These are phyloP conservation scores for Oryzaephilus surinamensis DNA, from an alignment of 1,140 invertebrate species.

Conservation along the genomic window DNA sequence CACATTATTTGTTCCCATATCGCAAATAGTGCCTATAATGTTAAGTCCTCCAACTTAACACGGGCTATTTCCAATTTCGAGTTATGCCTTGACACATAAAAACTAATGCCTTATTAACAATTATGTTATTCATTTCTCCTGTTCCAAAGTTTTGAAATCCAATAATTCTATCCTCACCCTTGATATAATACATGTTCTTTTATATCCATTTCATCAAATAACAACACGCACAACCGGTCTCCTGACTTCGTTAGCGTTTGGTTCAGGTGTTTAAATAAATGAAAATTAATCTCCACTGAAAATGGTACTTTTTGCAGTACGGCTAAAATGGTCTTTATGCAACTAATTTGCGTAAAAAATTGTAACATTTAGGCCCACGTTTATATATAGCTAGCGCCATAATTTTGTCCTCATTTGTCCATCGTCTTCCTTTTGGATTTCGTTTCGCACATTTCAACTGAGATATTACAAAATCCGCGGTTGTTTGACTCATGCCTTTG, in stretches of 20 bases:
- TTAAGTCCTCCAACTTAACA: conserved; percentile 4
- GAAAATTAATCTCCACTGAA: neutral
- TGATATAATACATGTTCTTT: neutral
- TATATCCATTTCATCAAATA: conserved; percentile 4
- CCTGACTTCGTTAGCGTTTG: neutral
- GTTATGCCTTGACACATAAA: conserved; percentile 3
- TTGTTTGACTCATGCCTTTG: no score
- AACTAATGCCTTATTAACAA: conserved; percentile 1
- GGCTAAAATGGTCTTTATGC: neutral
- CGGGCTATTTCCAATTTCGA: conserved; percentile 2
- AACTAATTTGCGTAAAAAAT: conserved; percentile 3
- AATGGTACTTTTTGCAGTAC: neutral
- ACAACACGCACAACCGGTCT: neutral
- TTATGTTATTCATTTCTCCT: no score
- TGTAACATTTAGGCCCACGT: no score
- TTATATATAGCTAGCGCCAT: no score
- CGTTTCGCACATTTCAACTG: no score
- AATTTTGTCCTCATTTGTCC: neutral
- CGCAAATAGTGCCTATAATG: conserved; percentile 14
- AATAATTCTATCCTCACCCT: neutral
- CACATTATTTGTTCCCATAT: conserved; percentile 14
- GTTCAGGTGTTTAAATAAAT: neutral
- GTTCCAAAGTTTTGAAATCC: no score
- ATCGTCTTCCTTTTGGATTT: neutral
- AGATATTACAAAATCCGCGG: no score